Percentiles rank a stretch among this genome's conserved stretches.
Conservation (phyloP, 2,113 vertebrate species). For the Trichomycterus rosablanca region DNA sequence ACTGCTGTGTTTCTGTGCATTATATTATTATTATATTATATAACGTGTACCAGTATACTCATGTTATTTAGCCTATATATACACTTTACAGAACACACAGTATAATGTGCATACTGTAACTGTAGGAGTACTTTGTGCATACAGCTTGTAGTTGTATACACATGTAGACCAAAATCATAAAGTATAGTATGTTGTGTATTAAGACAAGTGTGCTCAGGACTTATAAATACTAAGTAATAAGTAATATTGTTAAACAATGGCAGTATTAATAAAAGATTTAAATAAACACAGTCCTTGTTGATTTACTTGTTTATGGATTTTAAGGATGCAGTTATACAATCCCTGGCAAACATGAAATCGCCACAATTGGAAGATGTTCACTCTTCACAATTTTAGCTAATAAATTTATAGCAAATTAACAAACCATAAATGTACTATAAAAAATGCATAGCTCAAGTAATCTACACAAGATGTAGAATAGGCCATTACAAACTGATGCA, state of each 20-base stretch:
- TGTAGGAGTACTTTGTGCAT: constrained; percentile 14
- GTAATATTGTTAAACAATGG: constrained; percentile 43
- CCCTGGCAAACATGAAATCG: too few species aligned
- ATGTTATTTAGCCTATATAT: constrained; percentile 47
- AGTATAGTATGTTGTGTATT: constrained; percentile 57
- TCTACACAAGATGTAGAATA: too few species aligned
- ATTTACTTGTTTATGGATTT: too few species aligned
- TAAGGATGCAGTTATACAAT: too few species aligned
- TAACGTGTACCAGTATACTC: constrained; percentile 58
- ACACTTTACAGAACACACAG: constrained; percentile 23
- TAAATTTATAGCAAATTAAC: too few species aligned
- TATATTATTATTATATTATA: constrained; percentile 50
- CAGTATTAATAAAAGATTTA: constrained; percentile 58
- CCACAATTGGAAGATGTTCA: too few species aligned
- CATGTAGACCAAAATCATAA: constrained; percentile 61
- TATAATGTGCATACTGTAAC: constrained; percentile 53
- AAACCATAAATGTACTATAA: too few species aligned
- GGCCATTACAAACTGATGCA: too few species aligned
- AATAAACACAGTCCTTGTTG: too few species aligned
- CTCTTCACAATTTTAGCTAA: too few species aligned
- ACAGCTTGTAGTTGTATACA: constrained; percentile 63
- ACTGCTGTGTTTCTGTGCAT: constrained; percentile 59
- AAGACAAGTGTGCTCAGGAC: constrained; percentile 69
- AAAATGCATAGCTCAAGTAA: too few species aligned
- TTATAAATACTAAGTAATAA: constrained; percentile 50